Conservation (phyloP, 1,140 invertebrate genomes). For the Ruditapes philippinarum region DNA sequence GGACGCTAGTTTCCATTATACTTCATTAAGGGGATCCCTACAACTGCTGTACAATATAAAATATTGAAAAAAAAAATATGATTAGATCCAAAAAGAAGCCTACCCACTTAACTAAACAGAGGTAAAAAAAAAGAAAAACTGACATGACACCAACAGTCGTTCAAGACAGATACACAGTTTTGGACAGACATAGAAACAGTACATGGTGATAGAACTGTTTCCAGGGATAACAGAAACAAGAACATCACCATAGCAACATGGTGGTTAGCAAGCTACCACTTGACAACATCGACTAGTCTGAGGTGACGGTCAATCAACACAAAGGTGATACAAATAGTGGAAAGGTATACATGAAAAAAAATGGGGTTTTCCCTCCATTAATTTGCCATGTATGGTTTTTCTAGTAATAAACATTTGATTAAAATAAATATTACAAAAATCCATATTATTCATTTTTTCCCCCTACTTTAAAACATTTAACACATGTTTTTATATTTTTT, state of each 20-base stretch:
- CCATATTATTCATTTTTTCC: too few species aligned
- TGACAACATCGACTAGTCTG: conserved; percentile 24
- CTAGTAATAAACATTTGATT: too few species aligned
- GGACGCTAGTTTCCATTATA: background rate
- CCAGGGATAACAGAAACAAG: conserved; percentile 36
- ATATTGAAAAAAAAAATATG: background rate
- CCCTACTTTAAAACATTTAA: too few species aligned
- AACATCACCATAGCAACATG: conserved; percentile 28
- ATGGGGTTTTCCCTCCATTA: too few species aligned
- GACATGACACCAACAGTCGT: background rate
- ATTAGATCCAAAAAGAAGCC: background rate
- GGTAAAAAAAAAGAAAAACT: conserved; percentile 14
- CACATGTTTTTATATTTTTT: too few species aligned
- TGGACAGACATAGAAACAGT: background rate
- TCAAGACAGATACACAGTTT: background rate
- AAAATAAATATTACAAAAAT: too few species aligned
- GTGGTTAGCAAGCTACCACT: conserved; percentile 18
- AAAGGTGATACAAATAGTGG: background rate
- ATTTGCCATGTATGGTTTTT: too few species aligned
- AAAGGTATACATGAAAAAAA: too few species aligned
- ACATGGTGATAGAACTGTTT: background rate
- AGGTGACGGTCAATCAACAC: background rate
- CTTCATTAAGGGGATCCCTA: background rate
- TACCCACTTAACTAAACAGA: conserved; percentile 33
- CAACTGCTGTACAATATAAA: conserved; percentile 24